A percentile compares a stretch with the other conserved stretches of the same genome.
Conservation (phyloP, 2,888 invertebrate genomes). For the Drosophila borealis region DNA sequence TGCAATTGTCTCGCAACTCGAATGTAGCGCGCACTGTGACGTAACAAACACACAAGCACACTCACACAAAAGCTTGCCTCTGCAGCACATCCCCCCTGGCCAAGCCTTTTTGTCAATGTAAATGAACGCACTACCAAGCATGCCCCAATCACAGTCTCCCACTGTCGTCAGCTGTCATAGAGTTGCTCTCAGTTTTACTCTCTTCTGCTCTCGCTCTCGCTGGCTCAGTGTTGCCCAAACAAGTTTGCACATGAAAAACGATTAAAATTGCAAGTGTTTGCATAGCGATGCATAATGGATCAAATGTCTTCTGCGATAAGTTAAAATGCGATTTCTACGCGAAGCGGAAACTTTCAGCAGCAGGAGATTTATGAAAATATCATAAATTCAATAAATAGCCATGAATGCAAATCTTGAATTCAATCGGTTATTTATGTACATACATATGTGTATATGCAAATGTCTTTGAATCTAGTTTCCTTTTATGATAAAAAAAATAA, state of each 20-base stretch:
- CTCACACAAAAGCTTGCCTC: constrained; percentile 9
- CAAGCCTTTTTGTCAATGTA: constrained; percentile 2
- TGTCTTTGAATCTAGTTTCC: not conserved
- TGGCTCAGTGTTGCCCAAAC: constrained; percentile 19
- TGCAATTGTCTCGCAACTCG: constrained; percentile 44
- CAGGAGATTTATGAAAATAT: too few relatives aligned
- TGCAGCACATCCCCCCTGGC: not conserved
- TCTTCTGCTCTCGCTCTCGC: constrained; percentile 3
- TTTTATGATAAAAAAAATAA: not conserved
- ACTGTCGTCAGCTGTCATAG: constrained; percentile 17
- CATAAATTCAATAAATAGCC: too few relatives aligned
- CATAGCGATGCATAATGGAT: constrained; percentile 23
- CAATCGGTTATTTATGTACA: not conserved
- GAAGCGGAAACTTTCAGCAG: not conserved
- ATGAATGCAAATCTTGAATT: not conserved
- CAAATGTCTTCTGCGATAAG: constrained; percentile 8
- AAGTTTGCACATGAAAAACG: constrained; percentile 9
- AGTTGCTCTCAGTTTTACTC: not conserved
- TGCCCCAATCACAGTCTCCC: constrained; percentile 33
- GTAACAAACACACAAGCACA: constrained; percentile 27
- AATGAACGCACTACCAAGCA: constrained; percentile 28
- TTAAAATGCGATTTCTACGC: not conserved
- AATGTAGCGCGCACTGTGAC: constrained; percentile 41
- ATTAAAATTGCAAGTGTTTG: constrained; percentile 19
- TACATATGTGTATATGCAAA: constrained; percentile 3